Conservation (phyloP, 2,888 invertebrate species). For the Parelbella ahira region DNA sequence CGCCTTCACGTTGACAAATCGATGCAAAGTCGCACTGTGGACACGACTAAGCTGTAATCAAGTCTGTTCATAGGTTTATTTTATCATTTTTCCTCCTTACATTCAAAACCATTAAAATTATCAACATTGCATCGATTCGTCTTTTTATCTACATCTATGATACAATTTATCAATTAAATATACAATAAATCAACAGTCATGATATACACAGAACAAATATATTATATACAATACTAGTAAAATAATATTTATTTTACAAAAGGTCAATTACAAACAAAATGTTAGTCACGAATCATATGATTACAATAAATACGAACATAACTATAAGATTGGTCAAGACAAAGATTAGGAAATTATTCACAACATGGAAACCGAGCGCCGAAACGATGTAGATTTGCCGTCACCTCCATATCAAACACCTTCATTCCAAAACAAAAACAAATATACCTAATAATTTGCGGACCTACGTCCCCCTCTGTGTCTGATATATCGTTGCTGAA, state of each 20-base stretch:
- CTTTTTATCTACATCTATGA: too few species aligned
- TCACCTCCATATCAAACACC: constrained; percentile 32
- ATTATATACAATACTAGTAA: too few species aligned
- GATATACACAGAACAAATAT: constrained; percentile 2
- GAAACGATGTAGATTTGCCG: constrained; percentile 17
- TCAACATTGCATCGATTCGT: too few species aligned
- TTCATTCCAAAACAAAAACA: constrained; percentile 45
- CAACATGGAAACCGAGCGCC: constrained; percentile 35
- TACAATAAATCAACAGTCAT: too few species aligned
- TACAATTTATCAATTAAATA: too few species aligned
- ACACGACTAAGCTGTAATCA: too few species aligned
- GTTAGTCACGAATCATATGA: constrained; percentile 14
- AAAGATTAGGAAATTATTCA: constrained; percentile 42
- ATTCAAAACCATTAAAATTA: too few species aligned
- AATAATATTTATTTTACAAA: too few species aligned
- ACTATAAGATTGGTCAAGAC: constrained; percentile 8
- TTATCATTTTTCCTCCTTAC: too few species aligned
- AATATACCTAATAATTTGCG: constrained; percentile 67
- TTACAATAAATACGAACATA: background rate
- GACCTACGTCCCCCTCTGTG: constrained; percentile 48
- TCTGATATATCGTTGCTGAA: constrained; percentile 71
- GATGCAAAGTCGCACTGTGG: too few species aligned
- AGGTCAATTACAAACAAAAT: background rate
- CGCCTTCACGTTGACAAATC: too few species aligned
- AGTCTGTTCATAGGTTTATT: too few species aligned